Conservation (phyloP, 2,797 vertebrate genomes). For the Cryptoblepharus egeriae region DNA sequence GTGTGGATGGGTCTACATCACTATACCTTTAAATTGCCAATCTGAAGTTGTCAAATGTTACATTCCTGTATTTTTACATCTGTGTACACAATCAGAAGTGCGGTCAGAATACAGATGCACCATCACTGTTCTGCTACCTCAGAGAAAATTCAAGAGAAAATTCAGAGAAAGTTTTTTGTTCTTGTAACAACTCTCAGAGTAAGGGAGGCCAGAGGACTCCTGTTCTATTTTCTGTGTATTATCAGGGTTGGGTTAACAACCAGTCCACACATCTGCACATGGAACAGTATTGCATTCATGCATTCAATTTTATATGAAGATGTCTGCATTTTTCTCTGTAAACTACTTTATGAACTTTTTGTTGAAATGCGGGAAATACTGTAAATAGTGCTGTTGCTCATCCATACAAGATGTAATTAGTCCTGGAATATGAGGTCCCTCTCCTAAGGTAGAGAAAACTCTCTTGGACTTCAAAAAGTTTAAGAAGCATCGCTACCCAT, state of each 20-base stretch:
- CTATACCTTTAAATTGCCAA: not conserved
- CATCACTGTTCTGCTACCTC: not conserved
- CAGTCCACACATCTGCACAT: not conserved
- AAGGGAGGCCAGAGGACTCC: not conserved
- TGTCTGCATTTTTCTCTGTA: too few relatives aligned
- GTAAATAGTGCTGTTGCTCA: too few relatives aligned
- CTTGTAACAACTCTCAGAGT: not conserved
- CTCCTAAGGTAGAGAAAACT: not conserved
- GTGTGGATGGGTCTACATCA: not conserved
- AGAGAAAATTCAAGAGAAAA: not conserved
- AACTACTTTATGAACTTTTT: too few relatives aligned
- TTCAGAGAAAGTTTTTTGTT: not conserved
- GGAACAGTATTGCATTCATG: not conserved
- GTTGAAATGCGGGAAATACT: too few relatives aligned
- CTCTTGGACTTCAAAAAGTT: not conserved
- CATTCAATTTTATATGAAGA: too few relatives aligned
- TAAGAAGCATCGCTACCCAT: not conserved
- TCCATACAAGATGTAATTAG: not conserved
- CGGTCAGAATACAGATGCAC: not conserved
- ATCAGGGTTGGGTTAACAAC: not conserved
- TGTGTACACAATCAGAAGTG: too few relatives aligned
- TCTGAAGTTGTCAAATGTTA: too few relatives aligned
- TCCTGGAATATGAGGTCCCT: not conserved
- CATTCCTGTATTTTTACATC: too few relatives aligned
- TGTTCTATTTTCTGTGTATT: not conserved